Conservation (phyloP, 92 coral and sea anemone genomes). For the Meandrina meandrites region DNA sequence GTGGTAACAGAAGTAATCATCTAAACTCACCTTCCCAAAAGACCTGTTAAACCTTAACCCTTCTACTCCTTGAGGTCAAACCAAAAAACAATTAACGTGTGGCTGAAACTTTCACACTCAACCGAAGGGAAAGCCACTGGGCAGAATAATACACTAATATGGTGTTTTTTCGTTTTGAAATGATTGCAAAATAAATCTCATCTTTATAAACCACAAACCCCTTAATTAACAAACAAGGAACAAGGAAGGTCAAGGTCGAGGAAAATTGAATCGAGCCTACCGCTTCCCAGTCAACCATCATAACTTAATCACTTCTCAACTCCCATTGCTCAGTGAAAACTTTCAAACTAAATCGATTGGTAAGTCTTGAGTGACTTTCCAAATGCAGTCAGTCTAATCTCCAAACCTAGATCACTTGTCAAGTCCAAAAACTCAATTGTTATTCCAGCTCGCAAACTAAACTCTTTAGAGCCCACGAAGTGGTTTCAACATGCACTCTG, state of each 20-base stretch:
- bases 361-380: background rate
- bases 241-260: background rate
- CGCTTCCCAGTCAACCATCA: too few relatives aligned
- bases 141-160: background rate
- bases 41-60: background rate
- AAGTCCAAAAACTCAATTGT: background rate
- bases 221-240: too few relatives aligned
- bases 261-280: background rate
- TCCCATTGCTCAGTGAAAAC: background rate
- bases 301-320: too few relatives aligned
- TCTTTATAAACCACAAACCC: background rate
- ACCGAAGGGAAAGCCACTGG: background rate
- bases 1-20: too few relatives aligned
- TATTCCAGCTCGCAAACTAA: background rate
- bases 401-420: background rate
- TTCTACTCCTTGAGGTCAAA: background rate
- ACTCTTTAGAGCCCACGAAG: background rate
- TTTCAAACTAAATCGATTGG: background rate
- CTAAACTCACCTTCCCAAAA: too few relatives aligned
- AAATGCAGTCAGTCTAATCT: background rate
- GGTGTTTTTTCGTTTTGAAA: background rate
- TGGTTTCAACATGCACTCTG: background rate
- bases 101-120: background rate
- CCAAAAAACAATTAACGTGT: background rate
- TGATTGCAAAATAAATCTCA: too few relatives aligned